phyloP scores from a whole-genome alignment of 2,888 invertebrate genomes.

The Peribatodes rhomboidaria region DNA sequence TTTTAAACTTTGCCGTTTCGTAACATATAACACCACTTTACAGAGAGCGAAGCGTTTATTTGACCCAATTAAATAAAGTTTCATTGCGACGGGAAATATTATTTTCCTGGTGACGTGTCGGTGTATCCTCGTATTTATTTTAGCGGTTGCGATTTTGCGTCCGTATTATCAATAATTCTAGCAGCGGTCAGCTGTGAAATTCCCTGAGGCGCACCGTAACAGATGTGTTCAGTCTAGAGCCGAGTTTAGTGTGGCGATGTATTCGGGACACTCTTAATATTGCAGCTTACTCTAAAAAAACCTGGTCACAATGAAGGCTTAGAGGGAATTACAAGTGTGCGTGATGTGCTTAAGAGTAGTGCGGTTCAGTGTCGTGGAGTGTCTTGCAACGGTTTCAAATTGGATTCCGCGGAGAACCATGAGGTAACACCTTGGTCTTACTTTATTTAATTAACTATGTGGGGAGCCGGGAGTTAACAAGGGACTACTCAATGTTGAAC shows the following conservation, averaged over 20 bases:
- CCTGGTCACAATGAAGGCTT: conserved; percentile 45
- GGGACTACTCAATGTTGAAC: background rate
- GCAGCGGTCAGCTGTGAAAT: conserved; percentile 13
- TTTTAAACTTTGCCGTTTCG: conserved; percentile 37
- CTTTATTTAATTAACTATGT: conserved; percentile 23
- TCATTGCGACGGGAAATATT: conserved; percentile 47
- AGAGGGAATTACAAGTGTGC: conserved; percentile 45
- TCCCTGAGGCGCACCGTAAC: conserved; percentile 15
- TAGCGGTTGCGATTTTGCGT: conserved; percentile 5
- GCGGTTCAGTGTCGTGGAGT: conserved; percentile 56
- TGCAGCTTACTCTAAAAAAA: conserved; percentile 17
- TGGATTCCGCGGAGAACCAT: conserved; percentile 76
- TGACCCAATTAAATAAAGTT: conserved; percentile 52
- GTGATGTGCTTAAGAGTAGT: conserved; percentile 55
- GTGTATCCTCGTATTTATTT: conserved; percentile 23
- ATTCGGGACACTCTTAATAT: conserved; percentile 6
- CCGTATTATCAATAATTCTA: conserved; percentile 15
- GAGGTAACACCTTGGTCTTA: conserved; percentile 64
- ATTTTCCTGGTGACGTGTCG: conserved; percentile 41
- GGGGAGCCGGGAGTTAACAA: background rate
- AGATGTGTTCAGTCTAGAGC: conserved; percentile 17
- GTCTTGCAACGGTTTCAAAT: conserved; percentile 67
- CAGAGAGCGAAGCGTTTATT: conserved; percentile 45
- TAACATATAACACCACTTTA: conserved; percentile 43
- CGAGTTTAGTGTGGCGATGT: background rate